A percentile compares a stretch with the other conserved stretches of the same genome.
phyloP scores from a whole-genome alignment of 2,797 vertebrate genomes.

The Aphelocoma californica region DNA sequence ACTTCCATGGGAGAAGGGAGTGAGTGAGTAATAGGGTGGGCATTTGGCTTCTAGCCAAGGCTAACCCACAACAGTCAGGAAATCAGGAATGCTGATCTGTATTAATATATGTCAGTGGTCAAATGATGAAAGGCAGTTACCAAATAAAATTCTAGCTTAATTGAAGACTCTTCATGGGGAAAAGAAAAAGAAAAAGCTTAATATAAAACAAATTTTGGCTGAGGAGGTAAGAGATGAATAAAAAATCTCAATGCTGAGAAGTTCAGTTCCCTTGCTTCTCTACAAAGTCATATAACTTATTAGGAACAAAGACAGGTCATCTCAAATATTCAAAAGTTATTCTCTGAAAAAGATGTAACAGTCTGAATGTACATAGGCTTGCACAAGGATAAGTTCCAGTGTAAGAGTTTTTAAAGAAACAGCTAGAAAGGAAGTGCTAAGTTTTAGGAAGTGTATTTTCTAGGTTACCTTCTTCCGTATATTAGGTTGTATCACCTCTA shows the following conservation, averaged over 20 bases:
- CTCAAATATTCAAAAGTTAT: neutral
- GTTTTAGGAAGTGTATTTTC: neutral
- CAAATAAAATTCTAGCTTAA: neutral
- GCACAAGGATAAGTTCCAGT: neutral
- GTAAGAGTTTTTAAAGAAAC: neutral
- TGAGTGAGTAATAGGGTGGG: neutral
- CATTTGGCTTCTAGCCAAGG: neutral
- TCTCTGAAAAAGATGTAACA: neutral
- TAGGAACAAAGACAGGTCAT: neutral
- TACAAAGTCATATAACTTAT: neutral
- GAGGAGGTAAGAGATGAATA: neutral
- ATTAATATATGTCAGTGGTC: neutral
- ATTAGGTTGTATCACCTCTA: neutral
- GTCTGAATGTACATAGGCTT: neutral
- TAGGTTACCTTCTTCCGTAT: neutral
- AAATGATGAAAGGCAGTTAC: neutral
- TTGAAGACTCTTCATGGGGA: neutral
- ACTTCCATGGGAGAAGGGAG: neutral
- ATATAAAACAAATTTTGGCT: neutral
- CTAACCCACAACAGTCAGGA: neutral
- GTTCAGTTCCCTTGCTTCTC: neutral
- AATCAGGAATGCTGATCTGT: neutral
- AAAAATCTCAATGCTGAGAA: neutral
- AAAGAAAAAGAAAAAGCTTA: neutral
- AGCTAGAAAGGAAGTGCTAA: neutral